Base-by-base conservation (phyloP, 1,140 invertebrate species). In the Cherax destructor region DNA sequence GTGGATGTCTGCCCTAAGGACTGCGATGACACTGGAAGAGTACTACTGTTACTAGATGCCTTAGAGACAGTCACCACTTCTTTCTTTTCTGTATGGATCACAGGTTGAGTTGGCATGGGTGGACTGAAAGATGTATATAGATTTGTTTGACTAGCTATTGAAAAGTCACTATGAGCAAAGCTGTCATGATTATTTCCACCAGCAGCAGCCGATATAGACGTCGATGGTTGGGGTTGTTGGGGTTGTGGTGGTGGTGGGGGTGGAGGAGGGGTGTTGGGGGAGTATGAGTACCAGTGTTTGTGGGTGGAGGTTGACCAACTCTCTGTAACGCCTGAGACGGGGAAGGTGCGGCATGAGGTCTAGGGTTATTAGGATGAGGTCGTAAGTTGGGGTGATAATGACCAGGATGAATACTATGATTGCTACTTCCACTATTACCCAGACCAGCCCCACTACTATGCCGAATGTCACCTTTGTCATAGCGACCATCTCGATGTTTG, bases 201-300 rank as follows among this genome's bases (percentile, higher is more conserved):
- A 85, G 80, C 86, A 92, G 74, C 79, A 72, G 86, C 24, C 86
- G 59, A 93, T 92, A 81, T 93, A 80, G 80, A 59, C 84, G 93
- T 84, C 94, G 93, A 61, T 93, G 93, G 85, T 93, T 92, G 78
- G 93, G 94, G 87, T 59, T 24, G 86, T 83, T 84, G 89, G 69
- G 72, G 52, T 24, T 61, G 77, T 76, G 80, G 79, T 16, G 81
- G 86, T 4, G 79, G 80, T 18, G 86, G 50, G 6, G 91, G 65
- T 2, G 87, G 41, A 41, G 61, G 56, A 52, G 77, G 52, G 47
- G 52, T 89, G 61, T 0, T 65, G 56, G 56, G 56, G 30, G 30
- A 41, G 30, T 41, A 41, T 41, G 30, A 41, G 30, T 41, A 41
- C 30, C 30, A 41, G 30, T 41, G 50, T 72, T 77, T 11, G 81